Evolutionary conservation across 2,113 vertebrate species (phyloP).

Genomic region (Hystrix cristata): DNA sequence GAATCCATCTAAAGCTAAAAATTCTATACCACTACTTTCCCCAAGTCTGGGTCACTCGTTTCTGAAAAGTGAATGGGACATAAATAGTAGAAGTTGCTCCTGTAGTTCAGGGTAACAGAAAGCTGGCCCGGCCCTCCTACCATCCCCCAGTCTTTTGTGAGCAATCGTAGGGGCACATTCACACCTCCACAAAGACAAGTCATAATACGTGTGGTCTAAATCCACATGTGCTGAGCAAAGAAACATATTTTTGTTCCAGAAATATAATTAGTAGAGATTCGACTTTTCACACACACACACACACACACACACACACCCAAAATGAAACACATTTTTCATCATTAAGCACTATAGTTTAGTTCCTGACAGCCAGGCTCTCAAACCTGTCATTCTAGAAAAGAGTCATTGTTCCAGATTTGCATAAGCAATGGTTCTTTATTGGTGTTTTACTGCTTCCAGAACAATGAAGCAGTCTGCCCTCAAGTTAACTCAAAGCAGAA

Average conservation of each 20-base stretch:
- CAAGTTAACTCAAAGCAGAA: conserved; percentile 44
- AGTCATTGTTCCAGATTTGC: conserved; percentile 32
- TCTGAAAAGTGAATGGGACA: conserved; percentile 9
- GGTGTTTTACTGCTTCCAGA: neutral
- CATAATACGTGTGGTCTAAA: neutral
- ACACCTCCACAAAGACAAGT: neutral
- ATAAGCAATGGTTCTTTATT: conserved; percentile 54
- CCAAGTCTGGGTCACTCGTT: conserved; percentile 16
- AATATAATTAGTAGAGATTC: conserved; percentile 34
- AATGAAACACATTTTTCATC: conserved; percentile 39
- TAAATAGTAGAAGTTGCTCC: neutral
- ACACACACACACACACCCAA: neutral
- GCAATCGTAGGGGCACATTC: neutral
- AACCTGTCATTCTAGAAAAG: conserved; percentile 56
- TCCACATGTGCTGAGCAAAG: neutral
- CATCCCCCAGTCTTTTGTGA: neutral
- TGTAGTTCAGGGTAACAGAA: neutral
- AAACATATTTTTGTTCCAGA: conserved; percentile 2
- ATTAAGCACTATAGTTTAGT: conserved; percentile 34
- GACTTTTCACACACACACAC: neutral
- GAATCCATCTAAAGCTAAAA: conserved; percentile 61
- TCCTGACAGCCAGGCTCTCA: conserved; percentile 16
- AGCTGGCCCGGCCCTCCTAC: neutral
- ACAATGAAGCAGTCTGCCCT: conserved; percentile 48
- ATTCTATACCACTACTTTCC: conserved; percentile 25